A percentile compares a stretch with the other conserved stretches of the same genome.
Conservation (phyloP, 35 echinoderm and acorn worm species). For the Eucidaris tribuloides region DNA sequence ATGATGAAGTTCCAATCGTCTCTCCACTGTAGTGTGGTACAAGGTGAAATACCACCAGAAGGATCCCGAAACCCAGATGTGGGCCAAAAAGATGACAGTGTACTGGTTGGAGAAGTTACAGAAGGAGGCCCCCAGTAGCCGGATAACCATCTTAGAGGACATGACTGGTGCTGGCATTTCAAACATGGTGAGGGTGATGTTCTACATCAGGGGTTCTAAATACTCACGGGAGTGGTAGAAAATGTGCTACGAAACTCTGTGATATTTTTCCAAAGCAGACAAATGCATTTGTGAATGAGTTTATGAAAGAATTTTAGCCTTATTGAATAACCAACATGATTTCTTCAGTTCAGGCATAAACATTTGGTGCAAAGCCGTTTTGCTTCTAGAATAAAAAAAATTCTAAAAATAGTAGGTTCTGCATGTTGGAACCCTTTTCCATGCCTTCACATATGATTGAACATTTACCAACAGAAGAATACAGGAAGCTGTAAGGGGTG, state of each 20-base stretch:
- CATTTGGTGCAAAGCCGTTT: background rate
- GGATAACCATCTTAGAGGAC: conserved; percentile 65
- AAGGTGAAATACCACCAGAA: conserved; percentile 57
- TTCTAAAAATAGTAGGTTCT: background rate
- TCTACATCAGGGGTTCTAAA: background rate
- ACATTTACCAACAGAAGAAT: too few species aligned
- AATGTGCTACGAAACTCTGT: background rate
- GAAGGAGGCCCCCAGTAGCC: conserved; percentile 46
- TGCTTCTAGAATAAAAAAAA: too few species aligned
- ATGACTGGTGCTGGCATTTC: conserved; percentile 69
- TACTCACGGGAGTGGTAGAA: background rate
- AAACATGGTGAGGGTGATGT: conserved; percentile 72
- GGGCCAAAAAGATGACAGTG: conserved; percentile 63
- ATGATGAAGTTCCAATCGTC: background rate
- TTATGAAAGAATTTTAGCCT: too few species aligned
- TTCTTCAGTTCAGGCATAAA: too few species aligned
- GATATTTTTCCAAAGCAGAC: too few species aligned
- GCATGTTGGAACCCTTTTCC: too few species aligned
- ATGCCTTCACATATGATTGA: too few species aligned
- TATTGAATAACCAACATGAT: too few species aligned
- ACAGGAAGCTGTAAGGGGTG: background rate
- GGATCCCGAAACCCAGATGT: conserved; percentile 22
- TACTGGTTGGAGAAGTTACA: conserved; percentile 93
- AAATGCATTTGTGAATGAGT: background rate
- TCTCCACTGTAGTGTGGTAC: conserved; percentile 85